These are phyloP conservation scores for Zaprionus inermis DNA, from an alignment of 1,140 invertebrate species.

Conservation along the genomic window DNA sequence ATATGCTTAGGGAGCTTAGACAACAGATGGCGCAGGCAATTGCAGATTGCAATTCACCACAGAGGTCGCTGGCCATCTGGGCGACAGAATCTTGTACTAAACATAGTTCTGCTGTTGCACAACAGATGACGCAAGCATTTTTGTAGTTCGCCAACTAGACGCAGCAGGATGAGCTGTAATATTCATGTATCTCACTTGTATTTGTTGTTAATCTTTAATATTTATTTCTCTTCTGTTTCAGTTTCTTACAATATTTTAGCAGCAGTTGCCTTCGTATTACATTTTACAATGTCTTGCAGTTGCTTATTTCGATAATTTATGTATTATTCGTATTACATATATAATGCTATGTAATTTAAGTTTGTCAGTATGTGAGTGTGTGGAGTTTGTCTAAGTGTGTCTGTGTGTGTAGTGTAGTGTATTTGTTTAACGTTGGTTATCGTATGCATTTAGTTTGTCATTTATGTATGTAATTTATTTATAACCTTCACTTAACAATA, in stretches of 20 bases:
- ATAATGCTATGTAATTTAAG: conserved; percentile 32
- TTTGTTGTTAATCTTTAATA: conserved; percentile 42
- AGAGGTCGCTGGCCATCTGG: too few species aligned
- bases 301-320: conserved; percentile 34
- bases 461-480: conserved; percentile 43
- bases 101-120: neutral
- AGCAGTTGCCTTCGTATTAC: conserved; percentile 45
- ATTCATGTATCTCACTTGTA: too few species aligned
- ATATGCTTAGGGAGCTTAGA: too few species aligned
- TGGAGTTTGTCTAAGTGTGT: conserved; percentile 35
- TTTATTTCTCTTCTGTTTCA: conserved; percentile 46
- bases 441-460: conserved; percentile 45
- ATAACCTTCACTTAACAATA: conserved; percentile 67
- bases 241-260: conserved; percentile 52
- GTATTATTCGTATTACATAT: conserved; percentile 33
- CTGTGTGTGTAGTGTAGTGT: conserved; percentile 42
- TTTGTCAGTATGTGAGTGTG: conserved; percentile 38
- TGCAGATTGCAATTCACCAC: too few species aligned
- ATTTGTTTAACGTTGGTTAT: conserved; percentile 68
- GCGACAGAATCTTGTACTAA: too few species aligned
- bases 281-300: conserved; percentile 39
- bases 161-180: too few species aligned
- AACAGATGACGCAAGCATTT: neutral
- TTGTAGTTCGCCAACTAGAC: too few species aligned
- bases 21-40: too few species aligned